Percentiles rank a stretch among this genome's conserved stretches.
Evolutionary conservation across 2,113 vertebrate genomes (phyloP).

Genomic region (Podocnemis expansa): DNA sequence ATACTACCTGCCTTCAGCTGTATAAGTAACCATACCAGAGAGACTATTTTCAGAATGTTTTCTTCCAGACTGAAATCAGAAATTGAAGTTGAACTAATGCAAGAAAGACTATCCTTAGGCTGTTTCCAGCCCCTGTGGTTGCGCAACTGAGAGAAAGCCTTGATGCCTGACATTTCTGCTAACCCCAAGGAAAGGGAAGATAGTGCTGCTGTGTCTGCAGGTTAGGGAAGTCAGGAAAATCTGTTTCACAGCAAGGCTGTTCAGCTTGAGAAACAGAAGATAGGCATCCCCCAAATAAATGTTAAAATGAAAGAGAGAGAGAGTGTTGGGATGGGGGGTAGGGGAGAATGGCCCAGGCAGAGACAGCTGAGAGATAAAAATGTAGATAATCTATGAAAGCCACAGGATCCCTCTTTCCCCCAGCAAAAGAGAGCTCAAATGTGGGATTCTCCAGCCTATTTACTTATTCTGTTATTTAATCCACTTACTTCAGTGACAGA

Average conservation of each 20-base stretch:
- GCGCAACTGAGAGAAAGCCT: not conserved
- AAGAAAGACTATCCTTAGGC: not conserved
- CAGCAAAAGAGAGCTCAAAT: accelerated
- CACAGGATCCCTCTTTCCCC: not conserved
- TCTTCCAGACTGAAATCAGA: not conserved
- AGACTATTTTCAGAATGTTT: not conserved
- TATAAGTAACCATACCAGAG: not conserved
- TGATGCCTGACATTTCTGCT: conserved; percentile 8
- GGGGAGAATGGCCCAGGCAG: not conserved
- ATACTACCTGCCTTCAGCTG: not conserved
- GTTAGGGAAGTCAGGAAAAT: not conserved
- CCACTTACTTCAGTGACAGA: not conserved
- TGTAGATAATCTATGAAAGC: not conserved
- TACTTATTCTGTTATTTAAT: not conserved
- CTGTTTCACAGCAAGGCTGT: not conserved
- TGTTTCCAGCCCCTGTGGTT: not conserved
- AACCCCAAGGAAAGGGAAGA: conserved; percentile 24
- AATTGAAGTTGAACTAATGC: not conserved
- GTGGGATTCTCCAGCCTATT: not conserved
- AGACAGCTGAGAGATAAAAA: not conserved
- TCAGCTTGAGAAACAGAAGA: not conserved
- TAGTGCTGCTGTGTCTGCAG: conserved; percentile 37
- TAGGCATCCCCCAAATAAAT: not conserved
- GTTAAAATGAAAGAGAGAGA: not conserved
- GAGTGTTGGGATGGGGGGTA: too few species aligned